These are phyloP conservation scores for Galemys pyrenaicus DNA, from an alignment of 2,113 vertebrate genomes.

Conservation along the genomic window DNA sequence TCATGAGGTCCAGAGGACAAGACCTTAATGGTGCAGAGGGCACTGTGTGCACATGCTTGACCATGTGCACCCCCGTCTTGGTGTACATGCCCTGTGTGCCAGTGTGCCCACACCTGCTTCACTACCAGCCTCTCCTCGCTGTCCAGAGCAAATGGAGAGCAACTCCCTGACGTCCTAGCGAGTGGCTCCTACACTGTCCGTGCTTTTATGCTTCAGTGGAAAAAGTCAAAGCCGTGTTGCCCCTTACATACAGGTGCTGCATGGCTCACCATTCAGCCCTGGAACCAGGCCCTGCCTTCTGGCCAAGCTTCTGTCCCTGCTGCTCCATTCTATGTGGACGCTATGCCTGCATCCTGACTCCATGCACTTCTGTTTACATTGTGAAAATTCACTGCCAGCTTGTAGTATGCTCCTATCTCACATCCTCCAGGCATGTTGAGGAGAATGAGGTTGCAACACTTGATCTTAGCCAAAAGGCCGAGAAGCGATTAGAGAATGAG, in stretches of 20 bases:
- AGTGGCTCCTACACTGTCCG: accelerated
- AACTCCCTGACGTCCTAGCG: accelerated
- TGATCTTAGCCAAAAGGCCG: too few relatives aligned
- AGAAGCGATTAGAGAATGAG: neutral
- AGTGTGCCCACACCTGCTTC: accelerated
- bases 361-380: neutral
- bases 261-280: neutral
- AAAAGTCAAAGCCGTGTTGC: neutral
- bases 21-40: accelerated
- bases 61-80: accelerated
- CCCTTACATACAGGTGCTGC: neutral
- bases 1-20: neutral
- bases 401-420: neutral
- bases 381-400: neutral
- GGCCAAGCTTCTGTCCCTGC: neutral
- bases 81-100: neutral
- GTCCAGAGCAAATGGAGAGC: neutral
- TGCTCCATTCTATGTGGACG: neutral
- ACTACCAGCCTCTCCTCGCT: accelerated
- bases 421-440: accelerated
- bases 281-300: neutral
- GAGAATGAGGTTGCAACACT: neutral
- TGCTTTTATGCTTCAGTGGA: neutral
- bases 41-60: neutral
- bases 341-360: neutral